phyloP scores from a whole-genome alignment of 2,113 vertebrate genomes.

The Hippoglossus stenolepis region DNA sequence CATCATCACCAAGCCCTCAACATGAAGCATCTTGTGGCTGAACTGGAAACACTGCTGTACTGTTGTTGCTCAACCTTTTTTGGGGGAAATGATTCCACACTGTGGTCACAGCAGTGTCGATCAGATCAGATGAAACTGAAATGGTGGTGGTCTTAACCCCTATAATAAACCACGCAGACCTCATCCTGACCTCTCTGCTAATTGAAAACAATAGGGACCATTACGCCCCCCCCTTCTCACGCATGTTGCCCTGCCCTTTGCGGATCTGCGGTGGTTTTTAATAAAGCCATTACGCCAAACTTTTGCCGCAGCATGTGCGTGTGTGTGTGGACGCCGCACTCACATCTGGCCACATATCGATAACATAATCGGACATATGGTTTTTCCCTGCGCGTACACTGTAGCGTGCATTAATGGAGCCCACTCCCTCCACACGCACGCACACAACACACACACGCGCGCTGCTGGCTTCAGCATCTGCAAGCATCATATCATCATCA shows the following conservation, averaged over 20 bases:
- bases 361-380: conserved; percentile 45
- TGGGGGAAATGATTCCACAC: neutral
- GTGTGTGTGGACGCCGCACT: conserved; percentile 69
- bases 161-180: neutral
- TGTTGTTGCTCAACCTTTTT: conserved; percentile 3
- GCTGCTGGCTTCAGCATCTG: conserved; percentile 20
- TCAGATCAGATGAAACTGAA: neutral
- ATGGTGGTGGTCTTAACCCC: neutral
- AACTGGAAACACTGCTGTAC: neutral
- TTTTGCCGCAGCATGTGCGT: conserved; percentile 75
- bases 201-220: conserved; percentile 39
- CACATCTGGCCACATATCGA: conserved; percentile 53
- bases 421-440: neutral
- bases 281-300: conserved; percentile 57
- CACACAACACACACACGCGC: neutral
- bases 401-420: conserved; percentile 20
- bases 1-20: conserved; percentile 31
- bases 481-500: conserved; percentile 26
- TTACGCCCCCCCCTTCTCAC: neutral
- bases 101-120: conserved; percentile 11
- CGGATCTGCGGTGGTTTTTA: conserved; percentile 38
- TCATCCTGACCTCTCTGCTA: conserved; percentile 61
- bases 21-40: conserved; percentile 29
- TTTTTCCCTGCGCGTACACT: conserved; percentile 20
- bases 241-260: conserved; percentile 50